phyloP scores from a whole-genome alignment of 2,113 vertebrate genomes.

The Pelobates fuscus region DNA sequence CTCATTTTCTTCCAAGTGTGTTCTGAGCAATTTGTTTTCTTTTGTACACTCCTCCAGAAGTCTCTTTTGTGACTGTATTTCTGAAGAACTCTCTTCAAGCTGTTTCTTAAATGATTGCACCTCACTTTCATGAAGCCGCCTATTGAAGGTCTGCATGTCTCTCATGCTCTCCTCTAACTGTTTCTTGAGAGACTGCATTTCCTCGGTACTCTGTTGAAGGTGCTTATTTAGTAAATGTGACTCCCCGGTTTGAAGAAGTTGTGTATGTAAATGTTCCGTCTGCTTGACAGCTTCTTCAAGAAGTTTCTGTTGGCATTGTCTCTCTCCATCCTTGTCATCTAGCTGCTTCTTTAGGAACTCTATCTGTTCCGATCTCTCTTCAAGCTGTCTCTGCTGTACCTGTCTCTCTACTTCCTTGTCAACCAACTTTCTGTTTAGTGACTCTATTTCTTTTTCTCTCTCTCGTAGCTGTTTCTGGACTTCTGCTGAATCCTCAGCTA shows the following conservation, averaged over 20 bases:
- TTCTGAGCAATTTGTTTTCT: slow-evolving; percentile 21
- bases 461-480: background rate
- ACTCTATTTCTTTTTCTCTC: background rate
- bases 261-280: background rate
- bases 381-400: background rate
- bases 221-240: slow-evolving; percentile 53
- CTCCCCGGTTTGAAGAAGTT: slow-evolving; percentile 54
- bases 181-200: slow-evolving; percentile 26
- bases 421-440: slow-evolving; percentile 5
- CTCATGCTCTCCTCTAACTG: slow-evolving; percentile 23
- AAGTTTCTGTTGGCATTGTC: background rate
- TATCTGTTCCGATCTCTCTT: slow-evolving; percentile 12
- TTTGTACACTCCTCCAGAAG: background rate
- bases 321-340: slow-evolving; percentile 55
- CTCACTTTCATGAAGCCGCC: slow-evolving; percentile 33
- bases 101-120: slow-evolving; percentile 20
- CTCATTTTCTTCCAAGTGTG: slow-evolving; percentile 28
- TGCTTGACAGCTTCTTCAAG: background rate
- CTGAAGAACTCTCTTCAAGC: slow-evolving; percentile 16
- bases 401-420: slow-evolving; percentile 6
- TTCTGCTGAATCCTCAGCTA: background rate
- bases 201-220: slow-evolving; percentile 63
- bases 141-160: slow-evolving; percentile 32
- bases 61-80: slow-evolving; percentile 18
- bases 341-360: slow-evolving; percentile 67